Evolutionary conservation across 2,888 invertebrate genomes (phyloP), one percentile per base, ranked within the genome.

Genomic region (Papilio gigon): DNA sequence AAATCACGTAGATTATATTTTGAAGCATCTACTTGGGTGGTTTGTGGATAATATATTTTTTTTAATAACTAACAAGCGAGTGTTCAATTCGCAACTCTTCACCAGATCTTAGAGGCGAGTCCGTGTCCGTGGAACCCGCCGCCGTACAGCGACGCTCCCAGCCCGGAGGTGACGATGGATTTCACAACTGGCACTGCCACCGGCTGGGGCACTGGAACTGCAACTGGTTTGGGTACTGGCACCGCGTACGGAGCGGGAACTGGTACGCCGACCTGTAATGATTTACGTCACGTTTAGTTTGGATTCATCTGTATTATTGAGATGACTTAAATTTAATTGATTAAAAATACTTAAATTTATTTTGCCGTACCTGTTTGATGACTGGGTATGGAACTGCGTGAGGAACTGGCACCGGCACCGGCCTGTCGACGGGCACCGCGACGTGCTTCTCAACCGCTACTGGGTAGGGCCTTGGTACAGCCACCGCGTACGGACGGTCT

Each of bases 351-450:
- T 35, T 58, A 20, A 35, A 8, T n/a, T n/a, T 62, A 25, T 35
- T 44, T 56, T 30, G n/a, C 6, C 3, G n/a, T 71, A 91, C 91
- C 82, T 92, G 91, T 79, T 88, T 92, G 47, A 91, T 83, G 61
- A 92, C 82, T 47, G 92, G 91, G 14, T 84, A 82, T 0, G 92
- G 90, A 0, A 92, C 90, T 0, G 91, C 89, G 61, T 91, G 91
- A 0, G 88, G 90, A 2, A 91, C 85, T 5, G 93, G 84, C 2
- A 92, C 85, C 1, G 87, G 84, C 40, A 93, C 85, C 72, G 94
- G 86, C 75, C 93, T 84, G 86, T 94, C 89, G 25, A 94, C 90
- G 72, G 93, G 86, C 56, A 93, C 88, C 53, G 93, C 85, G 64
- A 93, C 83, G 75, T 89, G 85, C 82, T 81, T 83, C 80, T 92